Conservation (phyloP, 1,140 invertebrate genomes). For the Zelostemma sp. region DNA sequence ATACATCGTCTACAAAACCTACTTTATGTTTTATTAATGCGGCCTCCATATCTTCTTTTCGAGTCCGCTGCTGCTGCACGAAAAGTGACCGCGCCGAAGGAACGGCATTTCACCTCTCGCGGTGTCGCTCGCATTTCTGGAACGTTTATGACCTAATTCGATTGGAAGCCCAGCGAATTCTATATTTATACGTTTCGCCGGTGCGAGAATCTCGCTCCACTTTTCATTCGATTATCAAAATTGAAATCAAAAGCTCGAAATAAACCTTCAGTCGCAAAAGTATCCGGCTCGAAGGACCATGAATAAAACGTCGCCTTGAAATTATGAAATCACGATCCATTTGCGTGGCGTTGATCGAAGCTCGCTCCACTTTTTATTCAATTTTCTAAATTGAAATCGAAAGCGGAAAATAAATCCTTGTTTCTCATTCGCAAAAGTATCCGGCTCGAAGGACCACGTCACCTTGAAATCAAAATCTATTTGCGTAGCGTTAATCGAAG, state of each 20-base stretch:
- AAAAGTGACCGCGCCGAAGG: slow-evolving; percentile 22
- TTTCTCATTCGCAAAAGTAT: too few relatives aligned
- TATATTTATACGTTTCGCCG: neutral
- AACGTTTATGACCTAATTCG: slow-evolving; percentile 12
- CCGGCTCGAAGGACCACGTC: too few relatives aligned
- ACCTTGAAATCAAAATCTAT: too few relatives aligned
- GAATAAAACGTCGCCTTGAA: too few relatives aligned
- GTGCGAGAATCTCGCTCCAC: neutral
- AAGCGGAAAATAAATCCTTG: too few relatives aligned
- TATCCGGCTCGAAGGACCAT: too few relatives aligned
- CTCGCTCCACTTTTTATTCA: neutral
- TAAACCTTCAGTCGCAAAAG: too few relatives aligned
- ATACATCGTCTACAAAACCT: slow-evolving; percentile 70
- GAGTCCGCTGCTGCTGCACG: slow-evolving; percentile 28
- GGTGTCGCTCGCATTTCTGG: slow-evolving; percentile 24
- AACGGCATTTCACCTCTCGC: slow-evolving; percentile 7
- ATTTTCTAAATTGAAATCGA: too few relatives aligned
- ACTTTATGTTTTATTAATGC: slow-evolving; percentile 72
- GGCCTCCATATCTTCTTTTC: slow-evolving; percentile 50
- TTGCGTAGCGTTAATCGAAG: neutral
- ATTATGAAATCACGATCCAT: too few relatives aligned
- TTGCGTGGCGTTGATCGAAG: neutral
- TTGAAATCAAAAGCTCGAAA: too few relatives aligned
- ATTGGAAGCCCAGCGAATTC: neutral
- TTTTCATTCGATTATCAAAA: neutral